Evolutionary conservation across 1,140 invertebrate genomes (phyloP), one percentile per base, ranked within the genome.

Genomic region (Cotesia vestalis): DNA sequence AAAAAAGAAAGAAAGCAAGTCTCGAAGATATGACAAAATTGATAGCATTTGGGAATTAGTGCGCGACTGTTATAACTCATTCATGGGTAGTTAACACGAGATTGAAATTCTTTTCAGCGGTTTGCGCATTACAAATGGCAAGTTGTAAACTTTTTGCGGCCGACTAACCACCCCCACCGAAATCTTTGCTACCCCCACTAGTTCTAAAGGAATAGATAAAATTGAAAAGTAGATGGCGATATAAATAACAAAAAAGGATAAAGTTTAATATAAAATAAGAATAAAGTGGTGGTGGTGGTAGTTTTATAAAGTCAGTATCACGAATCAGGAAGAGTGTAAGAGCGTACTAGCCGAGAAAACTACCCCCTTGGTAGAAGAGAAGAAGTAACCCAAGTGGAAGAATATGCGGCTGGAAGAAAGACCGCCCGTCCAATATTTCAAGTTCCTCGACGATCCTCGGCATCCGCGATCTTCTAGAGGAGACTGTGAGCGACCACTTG

Each of bases 391-490:
- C 70, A 73, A 68, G 73, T 72, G 75, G 71, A 77, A 74, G 73
- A 75, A 77, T 77, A 77, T 77, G 75, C 75, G 75, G 75, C 73
- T 77, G 71, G 70, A 75, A 73, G 70, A 68, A 75, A 76, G 75
- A 75, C 70, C 36, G 64, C 57, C 67, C 73, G 73, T 76, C 73
- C 73, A 76, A 76, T 76, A 76, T 76, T 74, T 76, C 73, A 74
- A 72, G 55, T 61, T 34, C 68, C 62, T 27, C 66, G 71, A 70
- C 67, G 68, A 74, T 74, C 63, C 40, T 46, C 40, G 5, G 27
- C 68, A 62, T 27, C 66, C 69, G 66, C 67, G 68, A 74, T 74
- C 63, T 11, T 46, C 40, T 0, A 4, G 5, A 46, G 40, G 67
- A 67, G 73, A 74, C 73, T 70, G 69, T 67, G 71, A 77, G 75